Evolutionary conservation across 2,113 vertebrate species (phyloP).

Genomic region (Ciconia boyciana): DNA sequence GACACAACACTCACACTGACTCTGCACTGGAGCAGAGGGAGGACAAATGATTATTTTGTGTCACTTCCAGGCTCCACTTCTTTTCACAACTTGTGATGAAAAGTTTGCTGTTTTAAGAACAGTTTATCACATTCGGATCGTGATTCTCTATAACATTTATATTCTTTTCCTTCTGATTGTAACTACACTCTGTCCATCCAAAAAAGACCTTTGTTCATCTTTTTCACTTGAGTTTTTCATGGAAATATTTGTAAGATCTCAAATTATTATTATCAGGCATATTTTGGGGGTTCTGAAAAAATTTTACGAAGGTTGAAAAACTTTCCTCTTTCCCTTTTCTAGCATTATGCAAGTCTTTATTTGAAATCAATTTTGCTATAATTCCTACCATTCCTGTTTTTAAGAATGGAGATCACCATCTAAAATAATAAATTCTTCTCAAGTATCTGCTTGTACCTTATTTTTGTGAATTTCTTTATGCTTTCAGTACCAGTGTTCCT

Average conservation of each 20-base stretch:
- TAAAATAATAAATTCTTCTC: background rate
- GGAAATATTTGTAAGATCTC: background rate
- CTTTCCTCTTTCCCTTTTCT: background rate
- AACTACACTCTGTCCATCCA: background rate
- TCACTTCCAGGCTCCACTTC: background rate
- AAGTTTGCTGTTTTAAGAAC: background rate
- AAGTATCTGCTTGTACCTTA: background rate
- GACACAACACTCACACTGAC: background rate
- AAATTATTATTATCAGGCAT: background rate
- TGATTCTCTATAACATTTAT: background rate
- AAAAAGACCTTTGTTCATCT: background rate
- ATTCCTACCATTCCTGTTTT: background rate
- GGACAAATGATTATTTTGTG: background rate
- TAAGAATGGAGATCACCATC: background rate
- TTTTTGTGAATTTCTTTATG: background rate
- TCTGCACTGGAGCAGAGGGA: background rate
- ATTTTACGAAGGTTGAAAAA: background rate
- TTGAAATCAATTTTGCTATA: background rate
- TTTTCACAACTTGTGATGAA: background rate
- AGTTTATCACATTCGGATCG: background rate
- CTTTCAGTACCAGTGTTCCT: background rate
- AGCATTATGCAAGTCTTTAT: background rate
- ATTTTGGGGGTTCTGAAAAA: background rate
- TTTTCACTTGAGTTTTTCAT: background rate
- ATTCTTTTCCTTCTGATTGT: background rate